These are phyloP conservation scores for Sparus aurata DNA, from an alignment of 2,797 vertebrate species.

Conservation along the genomic window DNA sequence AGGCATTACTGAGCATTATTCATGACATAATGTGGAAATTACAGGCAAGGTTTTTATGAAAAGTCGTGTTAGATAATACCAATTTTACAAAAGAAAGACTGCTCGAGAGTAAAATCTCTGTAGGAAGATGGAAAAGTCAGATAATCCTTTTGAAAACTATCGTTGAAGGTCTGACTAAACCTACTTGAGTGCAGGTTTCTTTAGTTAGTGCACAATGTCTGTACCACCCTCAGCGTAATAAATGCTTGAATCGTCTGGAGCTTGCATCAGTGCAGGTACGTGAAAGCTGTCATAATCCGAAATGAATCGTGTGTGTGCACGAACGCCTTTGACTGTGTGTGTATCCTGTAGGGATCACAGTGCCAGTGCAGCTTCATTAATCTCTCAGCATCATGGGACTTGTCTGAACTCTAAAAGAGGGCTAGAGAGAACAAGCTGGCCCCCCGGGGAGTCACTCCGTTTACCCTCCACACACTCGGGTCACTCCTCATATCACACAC, in stretches of 20 bases:
- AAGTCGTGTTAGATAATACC: background rate
- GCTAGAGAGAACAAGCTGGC: constrained; percentile 69
- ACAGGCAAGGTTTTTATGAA: background rate
- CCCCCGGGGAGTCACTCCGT: constrained; percentile 70
- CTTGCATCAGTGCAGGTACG: constrained; percentile 36
- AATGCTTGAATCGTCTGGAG: constrained; percentile 7
- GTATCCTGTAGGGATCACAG: constrained; percentile 77
- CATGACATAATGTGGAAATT: background rate
- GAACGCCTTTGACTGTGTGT: constrained; percentile 30
- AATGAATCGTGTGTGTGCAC: constrained; percentile 58
- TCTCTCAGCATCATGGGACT: constrained; percentile 77
- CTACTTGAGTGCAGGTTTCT: background rate
- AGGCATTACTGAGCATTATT: background rate
- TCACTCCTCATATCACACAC: constrained; percentile 76
- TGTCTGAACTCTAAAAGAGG: constrained; percentile 79
- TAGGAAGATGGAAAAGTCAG: background rate
- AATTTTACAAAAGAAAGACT: background rate
- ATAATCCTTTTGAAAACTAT: background rate
- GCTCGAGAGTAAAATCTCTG: background rate
- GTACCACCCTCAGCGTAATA: background rate
- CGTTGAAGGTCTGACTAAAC: background rate
- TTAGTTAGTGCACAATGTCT: background rate
- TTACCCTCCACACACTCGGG: constrained; percentile 77
- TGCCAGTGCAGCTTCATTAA: constrained; percentile 82
- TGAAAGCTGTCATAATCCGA: constrained; percentile 53